Conservation (phyloP, 2,888 invertebrate genomes). For the Eledona agricola region DNA sequence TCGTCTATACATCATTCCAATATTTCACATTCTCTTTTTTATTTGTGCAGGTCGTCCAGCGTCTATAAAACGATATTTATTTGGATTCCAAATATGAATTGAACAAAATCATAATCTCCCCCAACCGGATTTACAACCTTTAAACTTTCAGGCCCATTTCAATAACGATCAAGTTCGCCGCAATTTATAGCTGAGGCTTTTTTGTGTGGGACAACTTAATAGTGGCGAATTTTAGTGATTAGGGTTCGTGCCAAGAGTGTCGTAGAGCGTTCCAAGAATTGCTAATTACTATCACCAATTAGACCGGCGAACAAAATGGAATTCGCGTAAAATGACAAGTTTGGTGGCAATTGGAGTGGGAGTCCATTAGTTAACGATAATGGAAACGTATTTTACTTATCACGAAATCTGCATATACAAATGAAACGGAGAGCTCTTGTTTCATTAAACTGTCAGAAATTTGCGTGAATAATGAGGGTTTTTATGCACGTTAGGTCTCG, state of each 20-base stretch:
- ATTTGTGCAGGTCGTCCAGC: constrained; percentile 6
- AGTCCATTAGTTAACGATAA: constrained; percentile 28
- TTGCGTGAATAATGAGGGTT: constrained; percentile 28
- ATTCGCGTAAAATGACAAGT: constrained; percentile 16
- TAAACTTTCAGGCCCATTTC: constrained; percentile 3
- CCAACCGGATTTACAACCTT: constrained; percentile 2
- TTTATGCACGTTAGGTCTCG: constrained; percentile 25
- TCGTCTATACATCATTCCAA: constrained; percentile 29
- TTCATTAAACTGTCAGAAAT: constrained; percentile 32
- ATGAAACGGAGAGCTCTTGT: constrained; percentile 27
- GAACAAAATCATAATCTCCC: constrained; percentile 11
- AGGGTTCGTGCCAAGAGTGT: too few relatives aligned
- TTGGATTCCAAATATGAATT: constrained; percentile 4
- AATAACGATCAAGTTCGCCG: constrained; percentile 3
- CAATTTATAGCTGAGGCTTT: constrained; percentile 2
- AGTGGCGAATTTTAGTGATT: too few relatives aligned
- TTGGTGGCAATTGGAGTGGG: constrained; percentile 9
- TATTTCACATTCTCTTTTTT: constrained; percentile 6
- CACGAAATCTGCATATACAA: constrained; percentile 24
- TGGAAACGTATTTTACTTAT: constrained; percentile 26
- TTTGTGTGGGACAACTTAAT: constrained; percentile 1
- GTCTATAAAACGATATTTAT: constrained; percentile 22
- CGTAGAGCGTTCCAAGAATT: background rate
- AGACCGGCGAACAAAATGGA: background rate
- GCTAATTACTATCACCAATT: too few relatives aligned